phyloP scores from a whole-genome alignment of 2,797 vertebrate genomes.

The Anisognathus igniventris region DNA sequence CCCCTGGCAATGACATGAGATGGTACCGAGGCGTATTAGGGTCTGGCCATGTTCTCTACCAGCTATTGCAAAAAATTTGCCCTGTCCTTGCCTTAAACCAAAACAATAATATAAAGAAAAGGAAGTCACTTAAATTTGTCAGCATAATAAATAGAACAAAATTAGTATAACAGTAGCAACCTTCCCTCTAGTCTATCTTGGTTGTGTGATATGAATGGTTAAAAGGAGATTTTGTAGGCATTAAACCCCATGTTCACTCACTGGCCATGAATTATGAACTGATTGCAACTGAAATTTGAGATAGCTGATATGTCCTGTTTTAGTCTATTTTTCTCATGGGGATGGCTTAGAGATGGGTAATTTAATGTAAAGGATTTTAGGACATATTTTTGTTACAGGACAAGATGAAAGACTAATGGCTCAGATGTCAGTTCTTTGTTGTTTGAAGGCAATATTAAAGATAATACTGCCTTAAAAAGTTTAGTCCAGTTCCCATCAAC shows the following conservation, averaged over 20 bases:
- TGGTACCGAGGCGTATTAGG: accelerated
- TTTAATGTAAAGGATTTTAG: neutral
- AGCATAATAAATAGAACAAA: neutral
- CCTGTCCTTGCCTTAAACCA: neutral
- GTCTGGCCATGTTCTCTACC: neutral
- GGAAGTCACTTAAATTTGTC: neutral
- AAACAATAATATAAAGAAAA: neutral
- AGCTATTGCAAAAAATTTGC: neutral
- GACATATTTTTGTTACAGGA: neutral
- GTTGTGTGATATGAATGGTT: neutral
- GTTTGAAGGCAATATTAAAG: neutral
- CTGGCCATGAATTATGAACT: neutral
- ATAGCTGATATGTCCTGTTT: neutral
- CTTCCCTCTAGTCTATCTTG: neutral
- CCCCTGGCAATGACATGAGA: neutral
- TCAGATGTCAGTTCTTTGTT: neutral
- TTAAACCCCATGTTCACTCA: neutral
- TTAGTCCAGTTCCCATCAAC: neutral
- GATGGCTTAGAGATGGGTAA: neutral
- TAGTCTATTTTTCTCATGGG: neutral
- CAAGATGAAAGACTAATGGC: neutral
- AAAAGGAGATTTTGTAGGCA: neutral
- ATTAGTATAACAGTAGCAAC: neutral
- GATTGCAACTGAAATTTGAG: neutral
- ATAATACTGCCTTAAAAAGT: neutral